Percentiles rank a stretch among this genome's conserved stretches.
Conservation (phyloP, 1,140 invertebrate genomes). For the Lethrus apterus region DNA sequence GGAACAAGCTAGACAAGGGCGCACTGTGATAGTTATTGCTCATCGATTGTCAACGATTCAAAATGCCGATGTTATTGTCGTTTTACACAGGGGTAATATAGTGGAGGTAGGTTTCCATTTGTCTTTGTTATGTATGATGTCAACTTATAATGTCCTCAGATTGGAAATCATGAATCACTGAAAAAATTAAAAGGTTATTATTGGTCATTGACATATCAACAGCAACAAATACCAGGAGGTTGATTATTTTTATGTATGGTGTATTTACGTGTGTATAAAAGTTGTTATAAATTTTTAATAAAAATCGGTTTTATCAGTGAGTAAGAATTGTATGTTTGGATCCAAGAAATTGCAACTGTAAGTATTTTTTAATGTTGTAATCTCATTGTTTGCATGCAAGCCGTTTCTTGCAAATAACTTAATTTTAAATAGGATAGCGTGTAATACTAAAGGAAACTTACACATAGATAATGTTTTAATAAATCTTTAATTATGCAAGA, state of each 20-base stretch:
- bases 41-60: slow-evolving; percentile 82
- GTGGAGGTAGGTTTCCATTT: slow-evolving; percentile 57
- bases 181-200: slow-evolving; percentile 57
- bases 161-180: slow-evolving; percentile 54
- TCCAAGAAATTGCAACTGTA: too few species aligned
- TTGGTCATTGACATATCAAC: slow-evolving; percentile 61
- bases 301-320: too few species aligned
- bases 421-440: too few species aligned
- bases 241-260: too few species aligned
- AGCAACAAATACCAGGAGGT: slow-evolving; percentile 33
- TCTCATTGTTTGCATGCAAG: too few species aligned
- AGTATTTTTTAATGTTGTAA: too few species aligned
- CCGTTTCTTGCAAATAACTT: too few species aligned
- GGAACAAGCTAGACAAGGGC: slow-evolving; percentile 65
- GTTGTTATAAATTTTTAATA: too few species aligned
- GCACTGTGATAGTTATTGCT: slow-evolving; percentile 83
- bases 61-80: slow-evolving; percentile 82
- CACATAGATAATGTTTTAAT: too few species aligned
- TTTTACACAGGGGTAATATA: slow-evolving; percentile 70
- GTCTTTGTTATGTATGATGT: background rate
- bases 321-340: too few species aligned
- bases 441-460: too few species aligned
- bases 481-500: too few species aligned
- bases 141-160: slow-evolving; percentile 46
- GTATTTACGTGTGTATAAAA: background rate